Evolutionary conservation across 2,888 invertebrate genomes (phyloP), one percentile per base, ranked within the genome.

Genomic region (Heliothis peltigera): DNA sequence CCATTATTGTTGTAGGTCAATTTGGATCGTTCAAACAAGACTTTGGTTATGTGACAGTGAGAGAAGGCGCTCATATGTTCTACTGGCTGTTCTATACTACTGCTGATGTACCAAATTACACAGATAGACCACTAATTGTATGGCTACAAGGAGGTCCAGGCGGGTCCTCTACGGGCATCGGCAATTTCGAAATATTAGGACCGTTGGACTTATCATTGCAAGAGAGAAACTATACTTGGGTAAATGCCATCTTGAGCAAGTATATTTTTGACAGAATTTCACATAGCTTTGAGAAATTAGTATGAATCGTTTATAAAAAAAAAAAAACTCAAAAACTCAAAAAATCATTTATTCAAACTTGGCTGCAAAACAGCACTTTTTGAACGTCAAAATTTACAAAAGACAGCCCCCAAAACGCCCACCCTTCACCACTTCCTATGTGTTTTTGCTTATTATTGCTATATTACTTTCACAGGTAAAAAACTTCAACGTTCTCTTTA

Each of bases 121-220:
- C 96, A 0, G 96, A 97, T 1, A 95, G 96, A 44, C 98, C 98
- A 0, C 91, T 98, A 25, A 92, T 98, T n/a, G 96, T 98, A 60
- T 98, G 98, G 98, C 93, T 98, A 12, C 97, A 98, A 95, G 98
- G 98, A 4, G 98, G 98, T 0, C 98, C 98, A 0, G 98, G 96
- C 0, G 97, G 96, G 0, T 97, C 97, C 0, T 97, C 97, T 6
- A 97, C 97, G 0, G 97, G 96, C 0, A 97, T 96, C 85, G 98
- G 98, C n/a, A 98, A 98, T 87, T 98, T 98, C 85, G 96, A 96
- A 68, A 98, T 98, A 84, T 87, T 98, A 22, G 98, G 98, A 0
- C 98, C 98, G 0, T 88, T 97, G 22, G 96, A 97, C 83, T 84
- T 96, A 0, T 81, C 84, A 0, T 91, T 97, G 22, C 94, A 96